Base-by-base conservation (phyloP, 2,113 vertebrate species). In the Colaptes auratus region DNA sequence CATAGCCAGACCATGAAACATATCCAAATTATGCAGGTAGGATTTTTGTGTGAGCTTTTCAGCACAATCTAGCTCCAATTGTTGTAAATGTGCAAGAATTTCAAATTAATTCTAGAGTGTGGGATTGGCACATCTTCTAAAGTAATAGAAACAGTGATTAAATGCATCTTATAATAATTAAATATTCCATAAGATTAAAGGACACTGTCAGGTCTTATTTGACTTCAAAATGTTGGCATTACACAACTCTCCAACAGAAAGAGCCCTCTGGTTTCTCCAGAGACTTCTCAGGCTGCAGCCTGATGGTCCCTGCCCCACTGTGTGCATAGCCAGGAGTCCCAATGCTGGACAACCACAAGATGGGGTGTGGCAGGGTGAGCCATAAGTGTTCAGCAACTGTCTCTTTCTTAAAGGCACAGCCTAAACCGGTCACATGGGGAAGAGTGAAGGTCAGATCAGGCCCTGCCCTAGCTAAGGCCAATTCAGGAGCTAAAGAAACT, bases 111-210 rank as follows among this genome's bases (percentile, higher is more conserved):
- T 61, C 27, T 42, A 64, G n/a, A 69, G 53, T 15, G 4, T 2
- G 4, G 81, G 76, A 94, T 23, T 24, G 48, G 84, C 56, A 31
- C 20, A 44, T 59, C 42, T 71, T 77, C 66, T 84, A 58, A 86
- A 86, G 61, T 36, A 82, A 93, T 46, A 44, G 50, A 93, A 81
- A 75, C 0, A 81, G n/a, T 1, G 13, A 91, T 91, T 19, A 92
- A 88, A 84, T 70, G 52, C 17, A 88, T 86, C n/a, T 50, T 63
- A 65, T 33, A 88, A 61, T 81, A 91, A 81, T 67, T 81, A 75
- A 85, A 91, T 77, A 77, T 58, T 78, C 44, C 55, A 86, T 58
- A 78, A 48, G 92, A 91, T 61, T 82, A 75, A 79, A 82, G 58
- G 61, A 86, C 8, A 30, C 4, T 9, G 21, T 81, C 53, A 79